phyloP scores from a whole-genome alignment of 2,888 invertebrate species.

The Apamea crenata region DNA sequence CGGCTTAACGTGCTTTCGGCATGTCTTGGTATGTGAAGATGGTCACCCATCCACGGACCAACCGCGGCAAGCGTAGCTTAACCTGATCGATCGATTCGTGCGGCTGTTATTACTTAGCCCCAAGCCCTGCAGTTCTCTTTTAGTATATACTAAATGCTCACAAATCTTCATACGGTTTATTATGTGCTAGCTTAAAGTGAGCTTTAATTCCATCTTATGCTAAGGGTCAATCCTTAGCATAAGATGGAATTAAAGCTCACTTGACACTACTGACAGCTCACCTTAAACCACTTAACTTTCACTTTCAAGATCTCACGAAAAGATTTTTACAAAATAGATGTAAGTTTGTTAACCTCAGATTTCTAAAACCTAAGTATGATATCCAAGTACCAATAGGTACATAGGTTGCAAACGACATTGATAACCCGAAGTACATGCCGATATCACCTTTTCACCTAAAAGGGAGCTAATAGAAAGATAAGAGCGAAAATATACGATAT shows the following conservation, averaged over 20 bases:
- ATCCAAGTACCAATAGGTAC: neutral
- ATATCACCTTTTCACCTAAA: conserved; percentile 26
- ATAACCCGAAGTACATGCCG: conserved; percentile 26
- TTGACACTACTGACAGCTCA: neutral
- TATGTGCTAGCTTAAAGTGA: neutral
- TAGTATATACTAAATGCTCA: neutral
- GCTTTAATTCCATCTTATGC: neutral
- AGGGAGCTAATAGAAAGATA: conserved; percentile 36
- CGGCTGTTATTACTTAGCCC: too few relatives aligned
- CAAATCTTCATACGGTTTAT: neutral
- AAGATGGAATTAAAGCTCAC: too few relatives aligned
- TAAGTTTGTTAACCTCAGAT: neutral
- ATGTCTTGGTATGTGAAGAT: too few relatives aligned
- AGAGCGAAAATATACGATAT: conserved; percentile 33
- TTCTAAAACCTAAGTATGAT: conserved; percentile 5
- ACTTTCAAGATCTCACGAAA: neutral
- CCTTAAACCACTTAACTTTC: neutral
- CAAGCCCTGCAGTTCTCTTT: neutral
- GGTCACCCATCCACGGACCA: too few relatives aligned
- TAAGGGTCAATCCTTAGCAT: too few relatives aligned
- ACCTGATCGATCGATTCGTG: too few relatives aligned
- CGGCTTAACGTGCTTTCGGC: too few relatives aligned
- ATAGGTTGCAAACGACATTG: conserved; percentile 19
- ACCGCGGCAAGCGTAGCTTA: too few relatives aligned
- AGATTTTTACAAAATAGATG: neutral